A percentile compares a stretch with the other conserved stretches of the same genome.
phyloP scores from a whole-genome alignment of 2,888 invertebrate species.

The Harpagoxenus sublaevis region DNA sequence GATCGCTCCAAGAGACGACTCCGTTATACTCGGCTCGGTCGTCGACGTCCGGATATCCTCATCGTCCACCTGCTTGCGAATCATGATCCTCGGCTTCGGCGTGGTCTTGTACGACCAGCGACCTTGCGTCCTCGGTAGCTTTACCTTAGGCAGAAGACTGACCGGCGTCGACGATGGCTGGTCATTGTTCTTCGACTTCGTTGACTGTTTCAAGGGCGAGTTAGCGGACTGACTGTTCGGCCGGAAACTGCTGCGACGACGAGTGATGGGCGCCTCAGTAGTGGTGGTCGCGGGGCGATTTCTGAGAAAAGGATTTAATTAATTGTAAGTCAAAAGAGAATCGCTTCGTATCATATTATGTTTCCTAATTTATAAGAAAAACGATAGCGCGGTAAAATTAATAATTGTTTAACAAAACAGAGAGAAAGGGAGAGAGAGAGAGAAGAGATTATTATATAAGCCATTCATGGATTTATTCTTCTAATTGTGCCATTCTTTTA shows the following conservation, averaged over 20 bases:
- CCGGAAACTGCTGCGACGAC: conserved; percentile 90
- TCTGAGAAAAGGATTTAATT: conserved; percentile 37
- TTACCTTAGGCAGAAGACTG: conserved; percentile 91
- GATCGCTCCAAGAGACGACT: conserved; percentile 10
- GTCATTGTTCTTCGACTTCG: conserved; percentile 68
- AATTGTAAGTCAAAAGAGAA: background rate
- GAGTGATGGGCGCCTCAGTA: conserved; percentile 79
- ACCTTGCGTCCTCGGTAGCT: conserved; percentile 93
- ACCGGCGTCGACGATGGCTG: conserved; percentile 85
- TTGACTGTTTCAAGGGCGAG: conserved; percentile 84
- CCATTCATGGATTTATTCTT: background rate
- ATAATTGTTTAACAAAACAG: background rate
- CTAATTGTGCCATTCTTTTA: background rate
- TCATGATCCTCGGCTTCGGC: conserved; percentile 94
- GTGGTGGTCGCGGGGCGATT: conserved; percentile 82
- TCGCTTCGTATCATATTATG: background rate
- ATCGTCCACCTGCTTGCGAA: conserved; percentile 89
- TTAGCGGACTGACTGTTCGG: conserved; percentile 88
- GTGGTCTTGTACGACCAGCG: conserved; percentile 97
- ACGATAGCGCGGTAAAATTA: background rate
- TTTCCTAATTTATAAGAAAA: background rate
- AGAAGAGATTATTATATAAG: background rate
- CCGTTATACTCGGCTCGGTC: conserved; percentile 70
- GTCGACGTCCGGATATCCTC: conserved; percentile 76
- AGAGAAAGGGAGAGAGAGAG: too few species aligned